Evolutionary conservation across 2,113 vertebrate species (phyloP).

Genomic region (Megaceryle maxima): DNA sequence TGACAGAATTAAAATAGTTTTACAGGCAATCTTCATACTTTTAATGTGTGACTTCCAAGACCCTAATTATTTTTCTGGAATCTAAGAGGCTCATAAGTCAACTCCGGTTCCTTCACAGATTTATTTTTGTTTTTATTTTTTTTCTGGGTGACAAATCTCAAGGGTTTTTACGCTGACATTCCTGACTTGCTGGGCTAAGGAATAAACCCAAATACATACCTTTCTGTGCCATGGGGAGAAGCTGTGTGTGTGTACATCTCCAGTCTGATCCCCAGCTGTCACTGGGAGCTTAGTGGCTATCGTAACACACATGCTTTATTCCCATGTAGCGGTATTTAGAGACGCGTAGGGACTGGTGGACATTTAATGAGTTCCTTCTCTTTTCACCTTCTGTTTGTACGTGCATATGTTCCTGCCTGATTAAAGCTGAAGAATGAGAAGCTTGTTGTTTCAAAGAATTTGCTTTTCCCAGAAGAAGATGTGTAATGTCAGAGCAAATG

Average conservation of each 20-base stretch:
- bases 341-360: neutral
- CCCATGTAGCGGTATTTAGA: neutral
- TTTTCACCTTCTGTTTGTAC: neutral
- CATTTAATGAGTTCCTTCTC: neutral
- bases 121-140: neutral
- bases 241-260: neutral
- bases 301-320: neutral
- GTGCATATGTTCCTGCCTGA: neutral
- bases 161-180: neutral
- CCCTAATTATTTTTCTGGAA: neutral
- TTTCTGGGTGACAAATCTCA: neutral
- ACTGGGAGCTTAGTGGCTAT: neutral
- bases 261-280: neutral
- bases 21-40: neutral
- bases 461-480: slow-evolving; percentile 35
- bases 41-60: neutral
- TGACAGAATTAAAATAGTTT: neutral
- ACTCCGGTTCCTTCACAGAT: neutral
- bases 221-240: neutral
- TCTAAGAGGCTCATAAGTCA: neutral
- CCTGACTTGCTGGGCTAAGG: neutral
- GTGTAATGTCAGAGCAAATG: slow-evolving; percentile 30
- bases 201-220: neutral
- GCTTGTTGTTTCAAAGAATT: slow-evolving; percentile 48
- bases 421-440: slow-evolving; percentile 13